phyloP scores from a whole-genome alignment of 2,888 invertebrate species.

The Pachydiplax longipennis region DNA sequence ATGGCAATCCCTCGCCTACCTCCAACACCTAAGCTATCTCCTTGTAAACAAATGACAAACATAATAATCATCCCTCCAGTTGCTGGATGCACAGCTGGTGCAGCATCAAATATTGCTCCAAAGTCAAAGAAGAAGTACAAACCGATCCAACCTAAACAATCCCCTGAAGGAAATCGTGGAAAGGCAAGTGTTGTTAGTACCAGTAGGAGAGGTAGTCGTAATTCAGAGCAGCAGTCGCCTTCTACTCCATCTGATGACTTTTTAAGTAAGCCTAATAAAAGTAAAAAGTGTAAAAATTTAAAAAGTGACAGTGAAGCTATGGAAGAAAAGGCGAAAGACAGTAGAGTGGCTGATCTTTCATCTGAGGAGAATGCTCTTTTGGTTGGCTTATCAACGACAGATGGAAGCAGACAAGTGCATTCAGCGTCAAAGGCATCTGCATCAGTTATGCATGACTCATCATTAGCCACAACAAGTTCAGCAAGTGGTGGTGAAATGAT shows the following conservation, averaged over 20 bases:
- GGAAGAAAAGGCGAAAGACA: neutral
- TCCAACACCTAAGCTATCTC: constrained; percentile 56
- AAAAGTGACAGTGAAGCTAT: neutral
- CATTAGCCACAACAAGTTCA: neutral
- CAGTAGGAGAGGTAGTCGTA: neutral
- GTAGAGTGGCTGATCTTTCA: neutral
- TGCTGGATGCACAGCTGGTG: constrained; percentile 64
- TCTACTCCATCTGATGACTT: neutral
- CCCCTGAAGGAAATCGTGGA: neutral
- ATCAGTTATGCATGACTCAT: neutral
- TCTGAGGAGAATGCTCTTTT: neutral
- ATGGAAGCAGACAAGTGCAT: neutral
- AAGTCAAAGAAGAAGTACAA: constrained; percentile 61
- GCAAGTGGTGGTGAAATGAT: constrained; percentile 47
- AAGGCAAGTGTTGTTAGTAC: neutral
- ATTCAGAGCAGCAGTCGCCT: neutral
- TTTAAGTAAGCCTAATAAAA: neutral
- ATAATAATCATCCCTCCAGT: constrained; percentile 59
- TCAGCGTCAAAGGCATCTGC: neutral
- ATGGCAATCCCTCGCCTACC: constrained; percentile 51
- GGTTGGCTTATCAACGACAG: neutral
- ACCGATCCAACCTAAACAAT: constrained; percentile 63
- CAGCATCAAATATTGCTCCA: constrained; percentile 62
- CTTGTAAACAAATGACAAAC: constrained; percentile 55
- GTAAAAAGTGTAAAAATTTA: neutral